Conservation (phyloP, 2,113 vertebrate species). For the Nyctereutes procyonoides region DNA sequence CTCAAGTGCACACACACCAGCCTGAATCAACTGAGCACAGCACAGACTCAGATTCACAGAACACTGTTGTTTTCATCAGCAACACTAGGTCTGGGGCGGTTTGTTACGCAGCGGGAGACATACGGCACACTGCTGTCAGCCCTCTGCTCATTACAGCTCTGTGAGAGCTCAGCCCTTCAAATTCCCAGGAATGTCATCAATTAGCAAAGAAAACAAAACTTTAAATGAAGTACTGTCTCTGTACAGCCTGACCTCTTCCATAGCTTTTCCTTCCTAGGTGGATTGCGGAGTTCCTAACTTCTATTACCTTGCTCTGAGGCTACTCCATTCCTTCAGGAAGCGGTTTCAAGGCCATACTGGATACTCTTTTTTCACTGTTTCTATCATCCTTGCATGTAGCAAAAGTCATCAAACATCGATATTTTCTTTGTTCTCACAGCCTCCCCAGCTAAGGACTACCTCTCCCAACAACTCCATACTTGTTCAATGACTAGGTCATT, state of each 20-base stretch:
- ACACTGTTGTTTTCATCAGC: neutral
- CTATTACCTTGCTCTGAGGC: neutral
- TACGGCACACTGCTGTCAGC: fast-evolving
- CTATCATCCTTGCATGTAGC: fast-evolving
- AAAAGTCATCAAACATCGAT: fast-evolving
- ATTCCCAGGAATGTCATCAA: neutral
- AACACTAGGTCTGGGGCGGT: too few relatives aligned
- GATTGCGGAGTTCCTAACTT: neutral
- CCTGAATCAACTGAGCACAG: fast-evolving
- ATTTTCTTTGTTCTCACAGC: neutral
- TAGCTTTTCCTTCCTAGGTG: neutral
- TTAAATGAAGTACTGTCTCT: neutral
- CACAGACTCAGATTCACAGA: fast-evolving
- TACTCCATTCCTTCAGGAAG: neutral
- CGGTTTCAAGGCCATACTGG: neutral
- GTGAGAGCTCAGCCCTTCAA: neutral
- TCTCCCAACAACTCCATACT: fast-evolving
- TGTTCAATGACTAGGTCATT: neutral
- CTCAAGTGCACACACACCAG: too few relatives aligned
- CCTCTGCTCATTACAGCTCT: neutral
- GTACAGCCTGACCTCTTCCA: neutral
- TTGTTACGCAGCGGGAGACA: fast-evolving
- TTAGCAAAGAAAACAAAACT: neutral
- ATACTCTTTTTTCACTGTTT: neutral
- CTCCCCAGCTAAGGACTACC: too few relatives aligned